Percentiles rank a stretch among this genome's conserved stretches.
Conservation (phyloP, 2,888 invertebrate species). For the Harpalus rubripes region DNA sequence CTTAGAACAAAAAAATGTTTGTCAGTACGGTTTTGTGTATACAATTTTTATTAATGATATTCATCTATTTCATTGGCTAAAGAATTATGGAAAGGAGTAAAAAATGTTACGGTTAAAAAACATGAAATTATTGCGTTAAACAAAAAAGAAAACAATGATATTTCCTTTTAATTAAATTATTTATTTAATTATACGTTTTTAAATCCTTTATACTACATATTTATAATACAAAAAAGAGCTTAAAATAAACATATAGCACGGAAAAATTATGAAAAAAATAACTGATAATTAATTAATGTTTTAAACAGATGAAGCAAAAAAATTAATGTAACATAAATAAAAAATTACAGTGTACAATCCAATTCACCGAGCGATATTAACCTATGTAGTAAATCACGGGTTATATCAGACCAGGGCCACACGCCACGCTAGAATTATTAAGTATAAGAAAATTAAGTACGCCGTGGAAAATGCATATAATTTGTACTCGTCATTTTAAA, state of each 20-base stretch:
- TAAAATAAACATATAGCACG: neutral
- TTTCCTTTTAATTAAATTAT: neutral
- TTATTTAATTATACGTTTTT: neutral
- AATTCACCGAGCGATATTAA: too few species aligned
- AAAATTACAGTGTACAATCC: too few species aligned
- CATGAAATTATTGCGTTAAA: neutral
- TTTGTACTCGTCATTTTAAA: too few species aligned
- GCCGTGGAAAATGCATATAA: too few species aligned
- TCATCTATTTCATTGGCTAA: neutral
- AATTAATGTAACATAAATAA: too few species aligned
- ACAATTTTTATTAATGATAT: neutral
- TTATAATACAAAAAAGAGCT: neutral
- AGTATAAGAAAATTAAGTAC: too few species aligned
- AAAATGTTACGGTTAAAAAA: neutral
- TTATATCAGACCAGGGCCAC: too few species aligned
- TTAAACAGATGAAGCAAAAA: neutral
- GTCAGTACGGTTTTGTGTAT: neutral
- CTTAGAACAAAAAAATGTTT: too few species aligned
- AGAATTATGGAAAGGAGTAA: neutral
- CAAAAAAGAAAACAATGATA: neutral
- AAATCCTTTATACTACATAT: neutral
- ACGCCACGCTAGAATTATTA: too few species aligned
- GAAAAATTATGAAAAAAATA: neutral
- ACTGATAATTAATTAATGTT: neutral
- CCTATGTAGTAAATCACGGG: too few species aligned